Percentiles rank a stretch among this genome's conserved stretches.
Evolutionary conservation across 2,113 vertebrate genomes (phyloP).

Genomic region (Limnothrissa miodon): DNA sequence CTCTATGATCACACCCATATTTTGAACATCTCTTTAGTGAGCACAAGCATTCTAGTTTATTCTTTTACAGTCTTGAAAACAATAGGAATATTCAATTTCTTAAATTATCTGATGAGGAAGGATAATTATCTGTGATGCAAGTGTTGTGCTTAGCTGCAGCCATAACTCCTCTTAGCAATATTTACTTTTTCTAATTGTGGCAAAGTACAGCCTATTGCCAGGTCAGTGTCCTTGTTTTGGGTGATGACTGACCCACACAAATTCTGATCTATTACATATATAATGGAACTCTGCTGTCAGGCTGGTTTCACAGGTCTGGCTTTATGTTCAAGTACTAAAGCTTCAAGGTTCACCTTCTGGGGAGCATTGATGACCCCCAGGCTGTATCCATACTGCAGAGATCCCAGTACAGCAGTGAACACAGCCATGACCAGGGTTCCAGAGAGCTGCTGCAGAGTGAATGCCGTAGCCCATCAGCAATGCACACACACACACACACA

Average conservation of each 20-base stretch:
- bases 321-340: neutral
- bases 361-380: conserved; percentile 95
- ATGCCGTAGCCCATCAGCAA: conserved; percentile 8
- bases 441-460: conserved; percentile 74
- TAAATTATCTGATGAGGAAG: neutral
- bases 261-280: neutral
- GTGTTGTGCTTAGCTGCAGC: too few relatives aligned
- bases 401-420: conserved; percentile 82
- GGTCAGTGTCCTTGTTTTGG: too few relatives aligned
- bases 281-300: neutral
- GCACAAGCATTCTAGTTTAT: neutral
- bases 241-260: neutral
- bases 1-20: neutral
- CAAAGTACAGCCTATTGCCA: too few relatives aligned
- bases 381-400: conserved; percentile 92
- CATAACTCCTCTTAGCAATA: too few relatives aligned
- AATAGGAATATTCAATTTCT: neutral
- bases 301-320: neutral
- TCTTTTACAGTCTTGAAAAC: neutral
- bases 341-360: conserved; percentile 74
- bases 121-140: neutral
- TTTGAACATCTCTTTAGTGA: neutral
- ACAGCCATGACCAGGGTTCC: conserved; percentile 80
- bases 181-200: too few relatives aligned
- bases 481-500: conserved; percentile 20